phyloP scores from a whole-genome alignment of 2,113 vertebrate species.

The Rhinopomastus cyanomelas region DNA sequence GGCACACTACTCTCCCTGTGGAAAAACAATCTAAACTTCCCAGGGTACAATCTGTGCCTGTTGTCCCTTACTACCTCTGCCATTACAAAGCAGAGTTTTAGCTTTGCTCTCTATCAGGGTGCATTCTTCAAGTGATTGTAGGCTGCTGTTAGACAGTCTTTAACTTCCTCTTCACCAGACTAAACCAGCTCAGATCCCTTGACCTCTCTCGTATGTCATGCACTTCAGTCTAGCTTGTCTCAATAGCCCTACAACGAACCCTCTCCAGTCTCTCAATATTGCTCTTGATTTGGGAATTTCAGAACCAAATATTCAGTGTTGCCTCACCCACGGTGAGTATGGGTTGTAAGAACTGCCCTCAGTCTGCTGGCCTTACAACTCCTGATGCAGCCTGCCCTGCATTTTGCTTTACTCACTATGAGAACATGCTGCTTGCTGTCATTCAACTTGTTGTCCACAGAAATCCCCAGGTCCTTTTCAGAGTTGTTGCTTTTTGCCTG shows the following conservation, averaged over 20 bases:
- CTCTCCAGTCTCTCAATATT: not conserved
- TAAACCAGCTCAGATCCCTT: not conserved
- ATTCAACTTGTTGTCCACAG: not conserved
- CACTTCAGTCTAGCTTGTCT: not conserved
- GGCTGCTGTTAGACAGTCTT: not conserved
- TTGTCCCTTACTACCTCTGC: not conserved
- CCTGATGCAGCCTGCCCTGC: not conserved
- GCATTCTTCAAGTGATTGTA: not conserved
- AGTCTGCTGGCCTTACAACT: not conserved
- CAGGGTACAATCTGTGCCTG: too few relatives aligned
- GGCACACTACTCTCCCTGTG: fast-evolving
- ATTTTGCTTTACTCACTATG: not conserved
- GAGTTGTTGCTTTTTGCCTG: not conserved
- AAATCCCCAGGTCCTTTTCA: not conserved
- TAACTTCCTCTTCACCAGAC: not conserved
- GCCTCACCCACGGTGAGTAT: not conserved
- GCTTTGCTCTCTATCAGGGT: not conserved
- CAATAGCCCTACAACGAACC: not conserved
- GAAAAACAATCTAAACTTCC: not conserved
- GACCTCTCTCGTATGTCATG: not conserved
- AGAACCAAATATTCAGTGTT: not conserved
- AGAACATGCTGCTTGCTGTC: not conserved
- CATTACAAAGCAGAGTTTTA: not conserved
- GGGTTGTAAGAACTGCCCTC: not conserved
- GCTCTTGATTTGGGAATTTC: not conserved